These are phyloP conservation scores for Acrocyrtus sp. DNA, from an alignment of 2,888 invertebrate genomes.

Conservation along the genomic window DNA sequence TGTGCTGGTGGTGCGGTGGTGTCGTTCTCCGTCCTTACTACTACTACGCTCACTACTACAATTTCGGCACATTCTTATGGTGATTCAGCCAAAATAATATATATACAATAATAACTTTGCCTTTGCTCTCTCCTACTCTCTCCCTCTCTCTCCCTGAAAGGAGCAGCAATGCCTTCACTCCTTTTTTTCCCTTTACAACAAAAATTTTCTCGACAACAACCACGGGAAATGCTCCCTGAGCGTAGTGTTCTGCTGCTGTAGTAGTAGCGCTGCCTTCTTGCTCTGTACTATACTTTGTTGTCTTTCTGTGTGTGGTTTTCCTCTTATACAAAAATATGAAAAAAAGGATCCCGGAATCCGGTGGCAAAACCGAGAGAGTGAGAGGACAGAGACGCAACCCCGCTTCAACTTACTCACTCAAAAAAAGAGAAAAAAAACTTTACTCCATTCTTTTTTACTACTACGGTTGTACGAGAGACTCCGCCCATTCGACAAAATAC, in stretches of 20 bases:
- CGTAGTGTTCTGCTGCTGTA: no score
- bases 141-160: no score
- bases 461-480: slow-evolving; percentile 62
- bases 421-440: no score
- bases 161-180: no score
- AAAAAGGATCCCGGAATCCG: slow-evolving; percentile 43
- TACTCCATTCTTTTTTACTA: slow-evolving; percentile 62
- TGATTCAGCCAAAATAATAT: slow-evolving; percentile 25
- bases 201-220: no score
- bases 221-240: slow-evolving; percentile 30
- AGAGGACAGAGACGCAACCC: slow-evolving; percentile 42
- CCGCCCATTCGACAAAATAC: slow-evolving; percentile 59
- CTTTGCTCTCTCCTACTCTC: no score
- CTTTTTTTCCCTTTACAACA: no score
- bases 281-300: no score
- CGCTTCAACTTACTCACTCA: slow-evolving; percentile 19
- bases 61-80: slow-evolving; percentile 24
- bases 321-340: slow-evolving; percentile 41
- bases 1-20: background rate
- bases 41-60: slow-evolving; percentile 7
- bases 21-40: background rate
- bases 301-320: slow-evolving; percentile 12
- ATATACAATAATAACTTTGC: no score
- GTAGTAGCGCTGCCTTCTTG: no score
- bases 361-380: slow-evolving; percentile 39